These are phyloP conservation scores for Ormyrus thymus DNA, from an alignment of 2,888 invertebrate species.

Conservation along the genomic window DNA sequence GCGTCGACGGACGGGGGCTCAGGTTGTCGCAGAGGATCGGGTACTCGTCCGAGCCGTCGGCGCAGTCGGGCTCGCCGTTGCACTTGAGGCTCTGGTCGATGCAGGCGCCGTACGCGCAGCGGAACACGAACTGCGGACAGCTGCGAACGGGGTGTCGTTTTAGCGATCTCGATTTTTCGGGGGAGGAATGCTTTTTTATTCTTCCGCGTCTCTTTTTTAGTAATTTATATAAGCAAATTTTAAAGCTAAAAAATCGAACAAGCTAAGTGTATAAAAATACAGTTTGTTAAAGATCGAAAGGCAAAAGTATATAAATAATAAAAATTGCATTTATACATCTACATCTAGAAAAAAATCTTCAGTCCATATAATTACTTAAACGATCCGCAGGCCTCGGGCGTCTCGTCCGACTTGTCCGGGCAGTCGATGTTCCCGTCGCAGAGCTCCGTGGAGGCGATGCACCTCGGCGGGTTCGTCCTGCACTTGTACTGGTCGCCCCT, in stretches of 20 bases:
- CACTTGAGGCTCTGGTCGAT: constrained; percentile 70
- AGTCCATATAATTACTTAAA: constrained; percentile 59
- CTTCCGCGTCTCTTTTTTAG: too few species aligned
- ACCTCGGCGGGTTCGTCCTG: constrained; percentile 62
- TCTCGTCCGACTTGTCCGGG: constrained; percentile 68
- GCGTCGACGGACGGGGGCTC: neutral
- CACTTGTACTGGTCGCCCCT: constrained; percentile 62
- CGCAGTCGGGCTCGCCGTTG: constrained; percentile 70
- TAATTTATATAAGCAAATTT: too few species aligned
- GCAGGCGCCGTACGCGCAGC: constrained; percentile 74
- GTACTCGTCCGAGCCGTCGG: constrained; percentile 74
- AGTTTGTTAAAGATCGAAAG: too few species aligned
- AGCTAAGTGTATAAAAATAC: too few species aligned
- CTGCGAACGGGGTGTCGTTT: constrained; percentile 49
- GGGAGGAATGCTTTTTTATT: too few species aligned
- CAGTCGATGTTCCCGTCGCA: constrained; percentile 71
- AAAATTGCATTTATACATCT: neutral
- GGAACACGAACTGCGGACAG: constrained; percentile 69
- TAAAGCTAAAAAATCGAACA: too few species aligned
- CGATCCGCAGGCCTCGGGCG: constrained; percentile 60
- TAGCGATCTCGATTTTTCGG: too few species aligned
- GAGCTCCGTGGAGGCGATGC: constrained; percentile 59
- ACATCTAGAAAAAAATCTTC: neutral
- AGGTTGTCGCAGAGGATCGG: constrained; percentile 57
- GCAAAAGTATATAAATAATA: neutral